Conservation (phyloP, 2,888 invertebrate genomes). For the Polyommatus icarus region DNA sequence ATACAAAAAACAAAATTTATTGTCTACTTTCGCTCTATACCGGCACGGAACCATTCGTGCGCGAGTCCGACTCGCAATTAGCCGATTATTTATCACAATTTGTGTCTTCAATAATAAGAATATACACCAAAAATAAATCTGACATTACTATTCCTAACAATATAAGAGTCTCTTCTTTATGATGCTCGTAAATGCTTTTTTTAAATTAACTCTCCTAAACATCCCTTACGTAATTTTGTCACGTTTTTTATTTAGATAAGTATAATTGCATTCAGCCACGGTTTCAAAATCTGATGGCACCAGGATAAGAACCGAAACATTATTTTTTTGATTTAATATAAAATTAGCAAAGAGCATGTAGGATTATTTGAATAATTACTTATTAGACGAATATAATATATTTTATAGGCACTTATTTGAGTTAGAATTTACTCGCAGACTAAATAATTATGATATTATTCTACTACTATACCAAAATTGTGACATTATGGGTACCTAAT, state of each 20-base stretch:
- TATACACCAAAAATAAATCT: too few species aligned
- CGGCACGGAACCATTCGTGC: too few species aligned
- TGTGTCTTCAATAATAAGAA: too few species aligned
- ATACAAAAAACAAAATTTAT: too few species aligned
- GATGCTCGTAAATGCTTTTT: not conserved
- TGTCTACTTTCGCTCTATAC: too few species aligned
- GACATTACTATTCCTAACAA: not conserved
- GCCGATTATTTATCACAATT: too few species aligned
- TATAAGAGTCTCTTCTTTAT: not conserved
- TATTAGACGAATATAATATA: not conserved
- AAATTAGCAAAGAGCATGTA: not conserved
- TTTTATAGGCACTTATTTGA: too few species aligned
- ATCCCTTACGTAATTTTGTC: not conserved
- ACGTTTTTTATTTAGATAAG: slow-evolving; percentile 22
- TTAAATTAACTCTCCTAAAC: not conserved
- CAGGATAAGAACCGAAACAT: not conserved
- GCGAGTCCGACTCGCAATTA: too few species aligned
- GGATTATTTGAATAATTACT: not conserved
- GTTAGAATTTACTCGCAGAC: too few species aligned
- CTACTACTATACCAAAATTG: not conserved
- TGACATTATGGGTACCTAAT: not conserved
- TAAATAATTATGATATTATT: too few species aligned
- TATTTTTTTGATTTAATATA: not conserved
- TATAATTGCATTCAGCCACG: slow-evolving; percentile 3
- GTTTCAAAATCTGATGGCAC: not conserved